Evolutionary conservation across 2,888 invertebrate species (phyloP).

Genomic region (Pinctada fucata): DNA sequence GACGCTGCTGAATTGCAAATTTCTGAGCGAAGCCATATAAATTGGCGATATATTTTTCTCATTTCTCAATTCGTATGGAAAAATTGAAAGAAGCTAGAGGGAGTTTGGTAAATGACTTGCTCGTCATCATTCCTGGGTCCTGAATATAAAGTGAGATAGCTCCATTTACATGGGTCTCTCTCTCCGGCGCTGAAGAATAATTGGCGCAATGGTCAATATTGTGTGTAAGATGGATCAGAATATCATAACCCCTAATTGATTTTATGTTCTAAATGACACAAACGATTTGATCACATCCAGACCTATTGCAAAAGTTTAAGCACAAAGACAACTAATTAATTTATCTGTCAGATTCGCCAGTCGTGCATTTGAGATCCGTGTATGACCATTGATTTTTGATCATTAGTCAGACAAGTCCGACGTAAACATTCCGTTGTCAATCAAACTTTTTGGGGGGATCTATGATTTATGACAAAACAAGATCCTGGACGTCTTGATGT

Average conservation of each 20-base stretch:
- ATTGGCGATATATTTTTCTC: too few species aligned
- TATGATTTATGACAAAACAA: background rate
- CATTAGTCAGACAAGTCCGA: background rate
- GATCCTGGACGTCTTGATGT: background rate
- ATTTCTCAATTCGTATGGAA: too few species aligned
- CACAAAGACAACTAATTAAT: slow-evolving; percentile 4
- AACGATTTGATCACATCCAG: background rate
- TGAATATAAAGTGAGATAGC: too few species aligned
- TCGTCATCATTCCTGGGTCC: too few species aligned
- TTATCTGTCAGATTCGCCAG: background rate
- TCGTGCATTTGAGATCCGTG: background rate
- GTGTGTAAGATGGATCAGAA: background rate
- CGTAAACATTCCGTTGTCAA: background rate
- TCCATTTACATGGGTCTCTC: too few species aligned
- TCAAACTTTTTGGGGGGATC: background rate
- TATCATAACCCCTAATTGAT: slow-evolving; percentile 1
- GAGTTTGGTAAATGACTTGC: too few species aligned
- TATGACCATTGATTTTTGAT: slow-evolving; percentile 1
- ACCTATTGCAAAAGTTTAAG: slow-evolving; percentile 4
- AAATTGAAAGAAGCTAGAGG: too few species aligned
- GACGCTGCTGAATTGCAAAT: too few species aligned
- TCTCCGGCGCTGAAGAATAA: background rate
- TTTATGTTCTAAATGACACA: slow-evolving; percentile 1
- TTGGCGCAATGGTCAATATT: background rate
- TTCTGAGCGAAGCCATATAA: too few species aligned